Percentiles rank a stretch among this genome's conserved stretches.
Conservation (phyloP, 2,113 vertebrate species). For the Chitala chitala region DNA sequence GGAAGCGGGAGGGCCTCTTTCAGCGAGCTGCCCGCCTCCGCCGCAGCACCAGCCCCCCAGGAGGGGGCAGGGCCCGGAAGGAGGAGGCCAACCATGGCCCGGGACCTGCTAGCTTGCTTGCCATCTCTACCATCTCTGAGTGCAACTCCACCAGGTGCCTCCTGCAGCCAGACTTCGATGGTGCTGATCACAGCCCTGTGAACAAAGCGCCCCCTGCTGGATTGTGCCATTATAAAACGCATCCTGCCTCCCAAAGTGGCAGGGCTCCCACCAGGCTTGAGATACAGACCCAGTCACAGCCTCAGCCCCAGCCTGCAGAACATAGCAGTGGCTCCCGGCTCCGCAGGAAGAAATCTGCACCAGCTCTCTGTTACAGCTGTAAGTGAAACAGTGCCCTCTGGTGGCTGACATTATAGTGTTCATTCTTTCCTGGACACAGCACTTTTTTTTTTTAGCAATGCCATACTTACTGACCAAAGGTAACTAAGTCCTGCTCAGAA, state of each 20-base stretch:
- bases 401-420: not conserved
- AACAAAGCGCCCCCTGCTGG: conserved; percentile 29
- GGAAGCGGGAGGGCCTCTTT: conserved; percentile 76
- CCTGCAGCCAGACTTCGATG: conserved; percentile 61
- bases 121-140: conserved; percentile 72
- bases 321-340: conserved; percentile 48
- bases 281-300: conserved; percentile 11
- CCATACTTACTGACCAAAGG: no score
- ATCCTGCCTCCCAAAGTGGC: not conserved
- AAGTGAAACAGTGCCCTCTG: conserved; percentile 37
- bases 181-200: conserved; percentile 21
- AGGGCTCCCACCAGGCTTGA: conserved; percentile 31
- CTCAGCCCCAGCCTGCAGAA: conserved; percentile 27
- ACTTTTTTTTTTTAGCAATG: not conserved
- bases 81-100: conserved; percentile 53
- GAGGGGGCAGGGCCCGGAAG: conserved; percentile 49
- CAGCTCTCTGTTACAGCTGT: conserved; percentile 51
- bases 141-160: conserved; percentile 78
- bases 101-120: conserved; percentile 62
- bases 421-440: not conserved
- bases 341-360: conserved; percentile 55
- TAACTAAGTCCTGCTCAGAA: no score
- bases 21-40: conserved; percentile 74
- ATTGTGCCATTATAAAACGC: conserved; percentile 20
- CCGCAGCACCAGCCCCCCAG: conserved; percentile 66